Base-by-base conservation (phyloP, 2,113 vertebrate genomes). In the Burhinus oedicnemus region DNA sequence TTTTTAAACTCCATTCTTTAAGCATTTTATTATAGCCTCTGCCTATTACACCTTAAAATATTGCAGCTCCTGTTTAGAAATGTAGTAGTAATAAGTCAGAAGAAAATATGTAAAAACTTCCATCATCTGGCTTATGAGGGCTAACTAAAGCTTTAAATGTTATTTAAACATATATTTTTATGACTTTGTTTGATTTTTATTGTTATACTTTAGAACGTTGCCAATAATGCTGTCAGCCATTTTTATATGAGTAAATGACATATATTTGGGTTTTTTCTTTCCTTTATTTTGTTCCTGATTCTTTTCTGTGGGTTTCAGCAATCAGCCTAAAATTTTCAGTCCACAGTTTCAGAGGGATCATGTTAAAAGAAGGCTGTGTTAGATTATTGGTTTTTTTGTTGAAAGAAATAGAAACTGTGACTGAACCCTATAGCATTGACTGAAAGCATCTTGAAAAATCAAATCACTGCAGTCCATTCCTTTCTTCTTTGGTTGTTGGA, bases 1-100 rank as follows among this genome's bases (percentile, higher is more conserved):
- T 62, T 91, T 93, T 95, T 72, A 51, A 89, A 68, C 34, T 78
- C 40, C 15, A 25, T 95, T 95, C 40, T 91, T 90, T 71, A 83
- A 52, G 6, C 27, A 20, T 79, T 93, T 87, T 94, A 32, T 90
- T 54, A 36, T 45, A 65, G 30, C 47, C 17, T 34, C 25, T 92
- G 30, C 30, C 13, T 51, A 51, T 12, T 44, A 15, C 44, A 44
- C 44, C 44, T 44, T 87, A 72, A 95, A 95, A 80, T 91, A 87
- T 64, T 94, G 54, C 34, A 32, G 16, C 4, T 49, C 1, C 23
- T 70, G 2, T 75, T 93, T 61, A n/a, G 10, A 84, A 91, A 68
- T 55, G 9, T 34, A 49, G 21, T 44, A 75, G 42, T 40, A 89
- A 44, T 9, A 42, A 0, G 2, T n/a, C 32, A 21, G 15, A 93